Base-by-base conservation (phyloP, 2,113 vertebrate genomes). In the Peucedramus taeniatus region DNA sequence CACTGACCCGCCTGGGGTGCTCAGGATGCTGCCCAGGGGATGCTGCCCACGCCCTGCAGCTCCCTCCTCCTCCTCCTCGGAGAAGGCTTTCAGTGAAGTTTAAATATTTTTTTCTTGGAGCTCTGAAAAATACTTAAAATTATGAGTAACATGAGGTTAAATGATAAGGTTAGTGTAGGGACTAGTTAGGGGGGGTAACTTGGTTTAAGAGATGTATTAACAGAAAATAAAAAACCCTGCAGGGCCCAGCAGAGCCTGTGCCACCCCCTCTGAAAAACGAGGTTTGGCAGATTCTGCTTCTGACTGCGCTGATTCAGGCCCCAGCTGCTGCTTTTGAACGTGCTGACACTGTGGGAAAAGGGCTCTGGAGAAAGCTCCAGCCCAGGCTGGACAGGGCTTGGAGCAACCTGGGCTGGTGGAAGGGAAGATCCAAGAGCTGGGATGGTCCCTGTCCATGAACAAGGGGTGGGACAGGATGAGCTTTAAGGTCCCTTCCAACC, bases 1-100 rank as follows among this genome's bases (percentile, higher is more conserved):
- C 2, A 1, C 10, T 7, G 13, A 3, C 21, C 31, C 1, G 0
- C 6, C 39, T 3, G 35, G n/a, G 42, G 13, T 0, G 61, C 33
- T 10, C 40, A 13, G 71, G 53, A 9, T 17, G 37, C 27, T 44
- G 60, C 69, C 28, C 68, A 3, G 13, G 45, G 64, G 81, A 1
- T n/a, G 66, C 15, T 45, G 26, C 56, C 30, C 35, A 2, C 0
- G 0, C 22, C 40, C 65, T 15, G 15, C 59, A 5, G 9, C 80
- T 40, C 47, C 53, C 33, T 87, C 42, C 68, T 2, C 56, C 30
- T 33, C 56, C 56, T 59, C n/a, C 31, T 22, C 4, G 10, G 57
- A 57, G 22, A 24, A n/a, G 22, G 33, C 33, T 57, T 57, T 24
- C 56, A 23, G 15, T 57, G 33, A 16, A 57, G 56, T 24, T 57